Base-by-base conservation (phyloP, 2,797 vertebrate species). In the Momotus momota region DNA sequence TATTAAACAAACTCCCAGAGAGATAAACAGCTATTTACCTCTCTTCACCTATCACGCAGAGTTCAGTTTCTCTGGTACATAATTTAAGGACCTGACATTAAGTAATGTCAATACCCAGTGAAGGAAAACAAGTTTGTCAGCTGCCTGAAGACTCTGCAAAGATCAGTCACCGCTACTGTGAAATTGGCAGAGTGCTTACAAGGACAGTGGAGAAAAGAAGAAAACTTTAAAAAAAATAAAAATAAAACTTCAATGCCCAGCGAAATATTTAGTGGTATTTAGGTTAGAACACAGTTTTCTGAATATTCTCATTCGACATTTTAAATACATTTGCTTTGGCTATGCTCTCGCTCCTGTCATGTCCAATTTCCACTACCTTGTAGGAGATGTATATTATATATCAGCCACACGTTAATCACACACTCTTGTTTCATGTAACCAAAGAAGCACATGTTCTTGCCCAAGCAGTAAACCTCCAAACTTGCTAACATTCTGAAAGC, bases 281-380 rank as follows among this genome's bases (percentile, higher is more conserved):
- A 69, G 79, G 60, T 49, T 80, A 91, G 78, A 92, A 46, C 10
- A 43, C 75, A 78, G 13, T 71, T 88, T 83, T 92, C 12, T 27
- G 55, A 86, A 38, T 88, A 85, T 69, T 90, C 95, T 93, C 21
- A 77, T 87, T 85, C 57, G 67, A 35, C 8, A 10, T 66, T 88
- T 93, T 70, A 79, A 94, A 93, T 77, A 86, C 73, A 77, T 82
- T 85, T 95, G 45, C 51, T 80, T 93, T 95, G 84, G 81, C 74
- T 77, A 25, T 3, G 8, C 41, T 80, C 38, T 93, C 31, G 10
- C 69, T 91, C 33, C 72, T 92, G 84, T 85, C 91, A 85, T 6
- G 35, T 85, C 61, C 23, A 89, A 96, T 87, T 96, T 92, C 84
- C 57, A 80, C 71, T 57, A 78, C 72, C 7, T 89, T 89, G 89